phyloP scores from a whole-genome alignment of 2,113 vertebrate genomes.

The Scortum barcoo region DNA sequence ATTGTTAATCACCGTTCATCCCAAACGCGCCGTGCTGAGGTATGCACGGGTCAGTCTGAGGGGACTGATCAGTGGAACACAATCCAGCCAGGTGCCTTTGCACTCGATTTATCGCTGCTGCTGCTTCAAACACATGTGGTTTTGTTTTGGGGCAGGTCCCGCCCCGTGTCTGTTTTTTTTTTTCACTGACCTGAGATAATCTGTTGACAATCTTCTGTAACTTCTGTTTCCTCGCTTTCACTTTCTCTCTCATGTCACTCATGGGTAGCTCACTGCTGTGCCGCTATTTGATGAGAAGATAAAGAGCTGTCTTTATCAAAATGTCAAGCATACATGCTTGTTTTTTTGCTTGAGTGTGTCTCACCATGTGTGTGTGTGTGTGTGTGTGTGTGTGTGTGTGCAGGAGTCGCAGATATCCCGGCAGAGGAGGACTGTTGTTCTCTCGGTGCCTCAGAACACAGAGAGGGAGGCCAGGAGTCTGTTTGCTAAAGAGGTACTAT shows the following conservation, averaged over 20 bases:
- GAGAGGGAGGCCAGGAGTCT: conserved; percentile 92
- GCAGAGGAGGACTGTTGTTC: conserved; percentile 90
- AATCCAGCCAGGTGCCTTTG: conserved; percentile 27
- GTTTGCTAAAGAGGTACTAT: conserved; percentile 94
- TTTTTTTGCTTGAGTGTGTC: not conserved
- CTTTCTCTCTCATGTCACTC: conserved; percentile 2
- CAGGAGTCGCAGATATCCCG: conserved; percentile 90
- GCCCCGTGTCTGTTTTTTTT: not conserved
- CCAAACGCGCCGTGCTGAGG: not conserved
- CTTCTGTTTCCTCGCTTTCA: conserved; percentile 20
- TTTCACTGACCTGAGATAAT: no score
- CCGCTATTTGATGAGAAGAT: not conserved
- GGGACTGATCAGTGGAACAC: not conserved
- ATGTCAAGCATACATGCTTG: not conserved
- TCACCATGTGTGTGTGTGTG: not conserved
- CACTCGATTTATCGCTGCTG: conserved; percentile 19
- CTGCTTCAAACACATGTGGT: conserved; percentile 63
- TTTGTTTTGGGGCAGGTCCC: conserved; percentile 44
- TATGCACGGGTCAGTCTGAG: conserved; percentile 26
- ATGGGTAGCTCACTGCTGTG: not conserved
- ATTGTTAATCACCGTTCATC: conserved; percentile 32
- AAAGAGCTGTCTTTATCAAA: not conserved
- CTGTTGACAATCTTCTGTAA: conserved; percentile 23
- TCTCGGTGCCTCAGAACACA: conserved; percentile 93
- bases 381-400: not conserved